Evolutionary conservation across 2,113 vertebrate species (phyloP), one percentile per base, ranked within the genome.

Genomic region (Ptyas mucosa): DNA sequence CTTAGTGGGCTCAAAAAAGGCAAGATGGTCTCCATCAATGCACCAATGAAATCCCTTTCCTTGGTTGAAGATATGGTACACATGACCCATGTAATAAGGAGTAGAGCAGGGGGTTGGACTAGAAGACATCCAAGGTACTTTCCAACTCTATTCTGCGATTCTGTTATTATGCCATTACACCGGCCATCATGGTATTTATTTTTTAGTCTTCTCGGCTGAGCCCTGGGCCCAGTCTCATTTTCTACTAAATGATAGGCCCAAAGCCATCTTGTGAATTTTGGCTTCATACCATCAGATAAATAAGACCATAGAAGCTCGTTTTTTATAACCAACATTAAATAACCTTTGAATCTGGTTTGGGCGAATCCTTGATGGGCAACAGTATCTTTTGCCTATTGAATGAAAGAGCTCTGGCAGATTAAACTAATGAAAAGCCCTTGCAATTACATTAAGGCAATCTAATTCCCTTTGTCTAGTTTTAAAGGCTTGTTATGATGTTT

Each of bases 361-460:
- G 18, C 21, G 8, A 43, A 10, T 86, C 46, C 85, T 26, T 86
- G 85, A 51, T 86, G 43, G 85, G 24, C 85, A 86, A 86, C 46
- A 49, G 43, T 86, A 46, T 3, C 85, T 86, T 86, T 51, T 86
- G 85, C 85, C 85, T 46, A 26, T 26, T 49, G 85, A 49, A 86
- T 14, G 46, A 86, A 88, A 88, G 49, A 29, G 51, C 15, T 52
- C 87, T 53, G 26, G 23, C 29, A n/a, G 24, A 53, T 51, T n/a
- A 51, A 88, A 88, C 49, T 52, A 88, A 85, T 81, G 75, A 95
- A 1, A 2, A 91, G 94, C 94, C 95, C 0, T 3, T 95, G 95
- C 93, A 94, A 94, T 46, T 93, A 94, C 94, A 96, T 96, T 93
- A 94, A 94, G 57, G 93, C 91, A 88, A 34, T 75, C 0, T 3